Evolutionary conservation across 1,140 invertebrate species (phyloP).

Genomic region (Drosophila ogumai): DNA sequence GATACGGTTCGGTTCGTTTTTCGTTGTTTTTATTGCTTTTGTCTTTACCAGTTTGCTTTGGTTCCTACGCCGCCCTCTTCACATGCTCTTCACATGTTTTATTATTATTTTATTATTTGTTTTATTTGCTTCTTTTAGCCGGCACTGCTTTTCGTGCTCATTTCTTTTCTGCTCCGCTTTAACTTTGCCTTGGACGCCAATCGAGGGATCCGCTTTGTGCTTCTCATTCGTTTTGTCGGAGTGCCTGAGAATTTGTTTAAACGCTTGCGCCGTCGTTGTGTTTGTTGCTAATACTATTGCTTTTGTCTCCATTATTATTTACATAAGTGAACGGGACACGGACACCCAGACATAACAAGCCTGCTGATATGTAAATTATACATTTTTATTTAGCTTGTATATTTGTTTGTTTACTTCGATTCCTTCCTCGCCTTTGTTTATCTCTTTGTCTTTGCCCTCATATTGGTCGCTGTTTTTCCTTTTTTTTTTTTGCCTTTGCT

Average conservation of each 20-base stretch:
- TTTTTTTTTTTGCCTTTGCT: constrained; percentile 18
- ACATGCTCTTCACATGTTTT: constrained; percentile 40
- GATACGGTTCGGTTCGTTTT: constrained; percentile 55
- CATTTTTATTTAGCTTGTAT: constrained; percentile 50
- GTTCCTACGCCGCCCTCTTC: constrained; percentile 14
- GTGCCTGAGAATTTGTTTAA: constrained; percentile 47
- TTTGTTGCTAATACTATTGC: constrained; percentile 21
- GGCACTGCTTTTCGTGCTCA: constrained; percentile 33
- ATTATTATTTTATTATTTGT: constrained; percentile 45
- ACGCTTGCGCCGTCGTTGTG: constrained; percentile 25
- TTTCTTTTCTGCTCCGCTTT: constrained; percentile 29
- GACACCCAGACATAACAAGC: constrained; percentile 10
- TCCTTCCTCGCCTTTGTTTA: constrained; percentile 67
- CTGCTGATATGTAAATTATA: constrained; percentile 24
- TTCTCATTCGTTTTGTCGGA: constrained; percentile 14
- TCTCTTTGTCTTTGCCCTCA: constrained; percentile 52
- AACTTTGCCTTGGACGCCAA: constrained; percentile 42
- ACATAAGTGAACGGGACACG: constrained; percentile 15
- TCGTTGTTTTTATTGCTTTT: constrained; percentile 31
- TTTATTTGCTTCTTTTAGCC: constrained; percentile 37
- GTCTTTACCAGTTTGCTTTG: constrained; percentile 30
- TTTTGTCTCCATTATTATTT: constrained; percentile 27
- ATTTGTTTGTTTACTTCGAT: constrained; percentile 70
- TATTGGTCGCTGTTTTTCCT: constrained; percentile 27
- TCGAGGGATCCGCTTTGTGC: constrained; percentile 22